A percentile compares a stretch with the other conserved stretches of the same genome.
Conservation (phyloP, 1,140 invertebrate species). For the Eciton burchellii region DNA sequence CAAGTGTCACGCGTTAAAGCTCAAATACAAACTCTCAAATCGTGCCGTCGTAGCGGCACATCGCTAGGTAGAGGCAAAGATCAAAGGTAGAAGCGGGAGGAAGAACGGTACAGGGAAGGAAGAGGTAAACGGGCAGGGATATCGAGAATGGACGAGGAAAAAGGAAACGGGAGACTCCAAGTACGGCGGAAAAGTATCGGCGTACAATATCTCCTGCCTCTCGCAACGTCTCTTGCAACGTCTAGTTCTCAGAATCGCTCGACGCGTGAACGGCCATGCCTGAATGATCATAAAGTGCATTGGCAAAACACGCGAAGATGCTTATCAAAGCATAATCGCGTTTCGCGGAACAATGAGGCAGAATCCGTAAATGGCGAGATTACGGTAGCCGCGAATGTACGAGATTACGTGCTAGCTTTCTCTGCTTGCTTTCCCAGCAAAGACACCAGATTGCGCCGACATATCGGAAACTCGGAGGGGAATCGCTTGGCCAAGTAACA, state of each 20-base stretch:
- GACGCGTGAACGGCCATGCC: constrained; percentile 78
- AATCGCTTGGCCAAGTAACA: not conserved
- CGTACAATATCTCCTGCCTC: constrained; percentile 82
- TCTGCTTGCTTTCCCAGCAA: too few relatives aligned
- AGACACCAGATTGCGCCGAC: not conserved
- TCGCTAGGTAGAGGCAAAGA: not conserved
- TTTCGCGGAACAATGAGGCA: constrained; percentile 80
- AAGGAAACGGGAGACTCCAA: constrained; percentile 61
- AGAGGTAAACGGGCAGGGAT: not conserved
- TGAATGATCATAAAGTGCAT: constrained; percentile 82
- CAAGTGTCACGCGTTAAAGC: constrained; percentile 24
- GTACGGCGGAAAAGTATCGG: constrained; percentile 81
- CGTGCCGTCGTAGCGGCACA: constrained; percentile 20
- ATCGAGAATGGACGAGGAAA: not conserved
- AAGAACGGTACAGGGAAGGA: constrained; percentile 3
- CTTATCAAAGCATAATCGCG: constrained; percentile 81
- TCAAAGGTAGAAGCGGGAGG: constrained; percentile 22
- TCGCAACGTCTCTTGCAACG: constrained; percentile 76
- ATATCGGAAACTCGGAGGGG: not conserved
- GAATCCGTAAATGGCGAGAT: constrained; percentile 40
- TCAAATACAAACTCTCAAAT: constrained; percentile 45
- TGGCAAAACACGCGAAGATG: constrained; percentile 78
- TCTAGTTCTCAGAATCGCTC: constrained; percentile 81
- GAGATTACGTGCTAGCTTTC: too few relatives aligned
- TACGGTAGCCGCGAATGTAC: constrained; percentile 30